Percentiles rank a stretch among this genome's conserved stretches.
phyloP scores from a whole-genome alignment of 2,888 invertebrate species.

The Trypoxylon attenuatum region DNA sequence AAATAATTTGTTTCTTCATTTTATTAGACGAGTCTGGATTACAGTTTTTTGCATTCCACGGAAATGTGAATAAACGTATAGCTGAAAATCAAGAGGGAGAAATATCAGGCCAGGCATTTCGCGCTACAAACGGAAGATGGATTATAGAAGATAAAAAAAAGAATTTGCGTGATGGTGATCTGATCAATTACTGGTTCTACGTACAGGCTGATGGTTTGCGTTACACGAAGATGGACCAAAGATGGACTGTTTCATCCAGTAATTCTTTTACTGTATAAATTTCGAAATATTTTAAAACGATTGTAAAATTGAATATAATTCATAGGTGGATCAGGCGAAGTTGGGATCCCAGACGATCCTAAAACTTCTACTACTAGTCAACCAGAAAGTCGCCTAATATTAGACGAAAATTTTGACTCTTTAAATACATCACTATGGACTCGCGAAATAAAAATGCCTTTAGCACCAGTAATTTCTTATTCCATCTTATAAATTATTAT shows the following conservation, averaged over 20 bases:
- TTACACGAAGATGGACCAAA: conserved; percentile 73
- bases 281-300: too few species aligned
- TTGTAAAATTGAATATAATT: too few species aligned
- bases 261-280: neutral
- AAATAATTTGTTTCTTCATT: neutral
- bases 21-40: conserved; percentile 75
- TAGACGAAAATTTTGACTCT: conserved; percentile 79
- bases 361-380: neutral
- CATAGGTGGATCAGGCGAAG: too few species aligned
- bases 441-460: conserved; percentile 60
- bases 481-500: neutral
- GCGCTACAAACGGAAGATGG: conserved; percentile 76
- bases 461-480: conserved; percentile 63
- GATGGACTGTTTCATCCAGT: conserved; percentile 26
- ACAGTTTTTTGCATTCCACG: conserved; percentile 80
- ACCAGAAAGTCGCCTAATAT: conserved; percentile 70
- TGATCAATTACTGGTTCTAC: conserved; percentile 79
- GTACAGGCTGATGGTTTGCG: conserved; percentile 76
- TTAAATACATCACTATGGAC: conserved; percentile 54
- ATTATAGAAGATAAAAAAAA: conserved; percentile 74
- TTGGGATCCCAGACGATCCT: neutral
- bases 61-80: conserved; percentile 78
- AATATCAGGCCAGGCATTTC: conserved; percentile 75
- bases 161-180: conserved; percentile 76
- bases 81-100: conserved; percentile 76